Base-by-base conservation (phyloP, 2,888 invertebrate genomes). In the Parthenolecanium corni region DNA sequence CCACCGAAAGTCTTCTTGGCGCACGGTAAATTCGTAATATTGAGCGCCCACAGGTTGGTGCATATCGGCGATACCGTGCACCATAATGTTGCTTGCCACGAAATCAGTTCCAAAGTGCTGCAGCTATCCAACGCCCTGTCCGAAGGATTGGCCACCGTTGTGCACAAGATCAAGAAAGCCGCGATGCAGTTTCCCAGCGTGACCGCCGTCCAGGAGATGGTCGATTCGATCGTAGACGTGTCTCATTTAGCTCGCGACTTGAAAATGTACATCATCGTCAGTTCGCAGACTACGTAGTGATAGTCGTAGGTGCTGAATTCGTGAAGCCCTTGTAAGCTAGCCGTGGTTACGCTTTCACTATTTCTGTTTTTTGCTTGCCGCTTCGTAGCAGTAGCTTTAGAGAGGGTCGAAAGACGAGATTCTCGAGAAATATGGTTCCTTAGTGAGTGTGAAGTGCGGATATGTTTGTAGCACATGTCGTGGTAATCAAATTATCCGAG, bases 1-100 rank as follows among this genome's bases (percentile, higher is more conserved):
- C 92, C 93, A 42, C 95, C 96, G 0, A 89, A 90, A 74, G 86
- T 76, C 56, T 69, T 72, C 64, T 54, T 70, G 24, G 90, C 91
- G 14, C 89, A 93, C 73, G 89, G 91, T 58, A 95, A 95, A 74
- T 92, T 92, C 74, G 92, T 96, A 11, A 89, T 95, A 38, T 79
- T 96, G 53, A 89, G 89, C 72, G 94, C 93, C 24, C 94, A 95
- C 72, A 85, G 93, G 73, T 79, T 96, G 71, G 90, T 96, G 20
- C 88, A 90, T 72, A 93, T 94, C 66, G 94, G 94, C 56, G 95
- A 96, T 76, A 91, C 89, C 53, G 87, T 95, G 25, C 86, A 92
- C 73, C 82, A 89, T 69, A 91, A 91, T 74, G 81, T 92, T 47
- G 79, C 82, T 25, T 82, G 86, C 70, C 79, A 81, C 62, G 85